phyloP scores from a whole-genome alignment of 2,113 vertebrate species.

The Limanda limanda region DNA sequence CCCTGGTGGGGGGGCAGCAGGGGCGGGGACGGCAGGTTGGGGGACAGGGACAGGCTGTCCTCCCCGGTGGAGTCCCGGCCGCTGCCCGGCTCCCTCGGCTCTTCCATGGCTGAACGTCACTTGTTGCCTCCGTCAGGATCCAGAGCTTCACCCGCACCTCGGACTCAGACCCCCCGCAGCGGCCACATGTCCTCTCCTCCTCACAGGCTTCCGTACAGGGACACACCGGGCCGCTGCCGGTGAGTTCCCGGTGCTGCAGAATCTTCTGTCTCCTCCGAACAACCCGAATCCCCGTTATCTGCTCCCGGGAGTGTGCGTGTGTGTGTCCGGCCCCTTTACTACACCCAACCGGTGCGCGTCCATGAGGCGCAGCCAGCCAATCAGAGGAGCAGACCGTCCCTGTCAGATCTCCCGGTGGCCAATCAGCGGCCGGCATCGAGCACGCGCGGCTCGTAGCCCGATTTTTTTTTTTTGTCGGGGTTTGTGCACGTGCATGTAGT shows the following conservation, averaged over 20 bases:
- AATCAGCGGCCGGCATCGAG: constrained; percentile 75
- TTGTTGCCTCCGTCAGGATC: constrained; percentile 80
- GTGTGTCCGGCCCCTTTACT: constrained; percentile 36
- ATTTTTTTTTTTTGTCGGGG: not conserved
- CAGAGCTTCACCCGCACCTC: constrained; percentile 60
- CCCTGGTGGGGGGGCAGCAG: constrained; percentile 84
- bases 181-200: not conserved
- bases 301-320: constrained; percentile 8
- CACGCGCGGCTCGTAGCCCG: constrained; percentile 3
- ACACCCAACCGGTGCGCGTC: constrained; percentile 86
- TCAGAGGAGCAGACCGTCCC: constrained; percentile 65
- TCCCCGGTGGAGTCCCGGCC: constrained; percentile 87
- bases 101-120: constrained; percentile 88
- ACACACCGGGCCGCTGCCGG: constrained; percentile 79
- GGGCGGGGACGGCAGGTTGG: constrained; percentile 83
- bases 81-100: constrained; percentile 81
- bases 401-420: constrained; percentile 82
- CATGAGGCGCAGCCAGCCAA: constrained; percentile 88
- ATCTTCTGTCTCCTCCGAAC: constrained; percentile 83
- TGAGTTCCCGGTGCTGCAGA: constrained; percentile 71
- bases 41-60: constrained; percentile 89
- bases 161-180: too few relatives aligned
- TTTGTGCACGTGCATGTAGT: constrained; percentile 34
- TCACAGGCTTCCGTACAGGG: constrained; percentile 59
- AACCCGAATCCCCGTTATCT: constrained; percentile 79